phyloP scores from a whole-genome alignment of 2,888 invertebrate genomes.

The Neoscelio sp. region DNA sequence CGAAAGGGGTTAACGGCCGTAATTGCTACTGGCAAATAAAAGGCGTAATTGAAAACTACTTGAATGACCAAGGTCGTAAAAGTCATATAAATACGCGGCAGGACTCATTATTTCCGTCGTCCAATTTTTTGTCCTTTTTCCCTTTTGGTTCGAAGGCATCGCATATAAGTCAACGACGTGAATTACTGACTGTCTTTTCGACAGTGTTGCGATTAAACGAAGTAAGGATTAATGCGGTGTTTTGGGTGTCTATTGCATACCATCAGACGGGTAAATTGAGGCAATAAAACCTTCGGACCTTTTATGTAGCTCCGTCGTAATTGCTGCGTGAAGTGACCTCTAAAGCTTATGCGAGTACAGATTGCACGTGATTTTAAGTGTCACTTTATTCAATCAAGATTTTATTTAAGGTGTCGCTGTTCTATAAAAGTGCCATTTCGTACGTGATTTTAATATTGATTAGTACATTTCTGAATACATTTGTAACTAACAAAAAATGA shows the following conservation, averaged over 20 bases:
- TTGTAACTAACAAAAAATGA: too few relatives aligned
- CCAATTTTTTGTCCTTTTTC: constrained; percentile 18
- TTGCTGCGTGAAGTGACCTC: constrained; percentile 60
- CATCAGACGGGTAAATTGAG: constrained; percentile 61
- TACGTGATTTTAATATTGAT: background rate
- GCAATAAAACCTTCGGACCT: constrained; percentile 64
- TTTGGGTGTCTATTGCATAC: constrained; percentile 63
- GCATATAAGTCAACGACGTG: constrained; percentile 37
- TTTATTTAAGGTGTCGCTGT: background rate
- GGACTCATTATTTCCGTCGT: constrained; percentile 37
- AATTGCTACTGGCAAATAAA: constrained; percentile 41
- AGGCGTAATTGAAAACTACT: constrained; percentile 57
- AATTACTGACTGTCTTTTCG: constrained; percentile 58
- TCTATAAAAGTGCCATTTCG: background rate
- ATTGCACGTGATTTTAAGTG: constrained; percentile 36
- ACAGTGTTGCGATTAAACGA: constrained; percentile 55
- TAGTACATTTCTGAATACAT: too few relatives aligned
- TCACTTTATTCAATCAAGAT: constrained; percentile 26
- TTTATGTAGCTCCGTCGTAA: constrained; percentile 57
- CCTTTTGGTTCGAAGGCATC: constrained; percentile 8
- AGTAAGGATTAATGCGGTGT: constrained; percentile 56
- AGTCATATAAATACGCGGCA: constrained; percentile 46
- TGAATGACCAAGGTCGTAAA: constrained; percentile 56
- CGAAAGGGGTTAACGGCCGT: constrained; percentile 31
- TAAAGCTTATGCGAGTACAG: constrained; percentile 40